Conservation (phyloP, 2,113 vertebrate species). For the Hemicordylus capensis region DNA sequence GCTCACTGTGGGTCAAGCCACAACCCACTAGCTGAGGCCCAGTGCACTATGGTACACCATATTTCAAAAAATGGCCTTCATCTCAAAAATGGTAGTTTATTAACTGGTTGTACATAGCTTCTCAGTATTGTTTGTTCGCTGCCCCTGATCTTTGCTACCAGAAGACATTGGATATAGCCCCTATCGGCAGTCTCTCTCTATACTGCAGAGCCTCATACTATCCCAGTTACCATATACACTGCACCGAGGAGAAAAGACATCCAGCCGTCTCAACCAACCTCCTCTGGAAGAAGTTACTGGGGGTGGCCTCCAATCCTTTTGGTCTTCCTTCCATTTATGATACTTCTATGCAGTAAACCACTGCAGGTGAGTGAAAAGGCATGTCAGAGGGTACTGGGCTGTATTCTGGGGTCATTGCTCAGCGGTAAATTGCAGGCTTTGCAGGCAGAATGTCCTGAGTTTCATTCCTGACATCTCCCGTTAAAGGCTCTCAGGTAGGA, state of each 20-base stretch:
- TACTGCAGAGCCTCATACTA: neutral
- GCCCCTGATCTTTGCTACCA: neutral
- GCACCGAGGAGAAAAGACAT: too few relatives aligned
- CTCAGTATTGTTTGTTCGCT: neutral
- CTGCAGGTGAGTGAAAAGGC: neutral
- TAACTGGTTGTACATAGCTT: neutral
- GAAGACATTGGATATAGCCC: neutral
- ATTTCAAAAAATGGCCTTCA: too few relatives aligned
- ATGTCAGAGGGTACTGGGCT: neutral
- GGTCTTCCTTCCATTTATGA: neutral
- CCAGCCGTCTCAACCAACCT: too few relatives aligned
- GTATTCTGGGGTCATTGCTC: neutral
- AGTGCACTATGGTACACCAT: neutral
- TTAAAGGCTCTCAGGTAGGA: neutral
- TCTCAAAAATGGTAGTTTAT: neutral
- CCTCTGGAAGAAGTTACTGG: neutral
- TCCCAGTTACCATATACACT: too few relatives aligned
- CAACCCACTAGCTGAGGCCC: neutral
- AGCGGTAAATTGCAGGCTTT: neutral
- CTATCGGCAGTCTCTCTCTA: constrained; percentile 15
- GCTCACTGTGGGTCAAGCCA: neutral
- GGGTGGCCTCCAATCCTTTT: neutral
- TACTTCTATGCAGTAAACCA: neutral
- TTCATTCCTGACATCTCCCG: neutral
- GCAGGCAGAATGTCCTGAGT: neutral